These are phyloP conservation scores for Drosophila yakuba DNA, from an alignment of 1,140 invertebrate genomes.

Conservation along the genomic window DNA sequence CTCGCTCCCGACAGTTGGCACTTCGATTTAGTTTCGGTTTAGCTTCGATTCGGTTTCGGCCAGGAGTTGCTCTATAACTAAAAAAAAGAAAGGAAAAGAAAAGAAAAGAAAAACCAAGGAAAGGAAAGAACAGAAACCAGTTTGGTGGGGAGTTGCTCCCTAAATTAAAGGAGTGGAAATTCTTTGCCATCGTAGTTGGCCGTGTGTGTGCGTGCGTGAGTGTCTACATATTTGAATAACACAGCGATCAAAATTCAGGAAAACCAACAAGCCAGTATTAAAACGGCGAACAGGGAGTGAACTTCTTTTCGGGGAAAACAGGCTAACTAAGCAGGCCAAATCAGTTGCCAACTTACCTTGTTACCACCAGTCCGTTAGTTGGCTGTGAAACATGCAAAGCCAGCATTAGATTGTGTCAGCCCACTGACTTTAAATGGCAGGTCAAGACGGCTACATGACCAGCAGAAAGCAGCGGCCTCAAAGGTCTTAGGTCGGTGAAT, in stretches of 20 bases:
- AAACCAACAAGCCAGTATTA: constrained; percentile 14
- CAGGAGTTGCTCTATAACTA: constrained; percentile 23
- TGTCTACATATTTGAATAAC: constrained; percentile 46
- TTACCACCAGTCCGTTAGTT: constrained; percentile 17
- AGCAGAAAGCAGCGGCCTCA: constrained; percentile 29
- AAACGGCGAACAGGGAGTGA: constrained; percentile 6
- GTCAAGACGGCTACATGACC: constrained; percentile 41
- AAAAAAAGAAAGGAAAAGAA: constrained; percentile 20
- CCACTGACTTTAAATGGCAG: constrained; percentile 45
- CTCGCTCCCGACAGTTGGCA: constrained; percentile 21
- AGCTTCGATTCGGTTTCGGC: constrained; percentile 25
- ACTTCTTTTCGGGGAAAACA: constrained; percentile 10
- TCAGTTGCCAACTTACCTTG: constrained; percentile 33
- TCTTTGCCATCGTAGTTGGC: constrained; percentile 19
- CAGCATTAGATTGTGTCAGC: constrained; percentile 53
- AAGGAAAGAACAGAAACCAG: constrained; percentile 7
- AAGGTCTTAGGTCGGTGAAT: constrained; percentile 32
- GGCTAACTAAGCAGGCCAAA: constrained; percentile 3
- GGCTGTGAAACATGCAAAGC: constrained; percentile 41
- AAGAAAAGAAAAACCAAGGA: not conserved
- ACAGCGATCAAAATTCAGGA: constrained; percentile 39
- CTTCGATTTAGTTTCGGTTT: constrained; percentile 35
- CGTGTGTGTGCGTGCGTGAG: constrained; percentile 31
- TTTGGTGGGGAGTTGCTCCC: constrained; percentile 28
- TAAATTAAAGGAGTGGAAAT: constrained; percentile 27